Percentiles rank a stretch among this genome's conserved stretches.
These are phyloP conservation scores for Crioceris asparagi DNA, from an alignment of 2,888 invertebrate genomes.

Conservation along the genomic window DNA sequence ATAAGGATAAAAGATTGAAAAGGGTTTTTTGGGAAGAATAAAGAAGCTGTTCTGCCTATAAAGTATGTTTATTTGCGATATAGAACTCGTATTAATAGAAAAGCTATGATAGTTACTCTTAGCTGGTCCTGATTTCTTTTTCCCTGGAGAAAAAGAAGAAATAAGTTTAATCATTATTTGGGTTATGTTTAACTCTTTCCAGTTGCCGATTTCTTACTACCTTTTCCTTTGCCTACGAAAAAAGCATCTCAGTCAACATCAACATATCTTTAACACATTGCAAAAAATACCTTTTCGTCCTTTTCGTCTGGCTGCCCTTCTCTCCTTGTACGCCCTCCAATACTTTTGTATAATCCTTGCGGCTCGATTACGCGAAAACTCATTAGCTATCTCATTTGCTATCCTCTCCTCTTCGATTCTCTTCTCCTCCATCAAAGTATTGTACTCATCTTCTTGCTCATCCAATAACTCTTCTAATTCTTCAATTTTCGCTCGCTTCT, in stretches of 20 bases:
- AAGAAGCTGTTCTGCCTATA: too few relatives aligned
- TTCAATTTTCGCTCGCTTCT: constrained; percentile 39
- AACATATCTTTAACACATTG: too few relatives aligned
- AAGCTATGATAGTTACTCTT: too few relatives aligned
- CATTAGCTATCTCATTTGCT: constrained; percentile 40
- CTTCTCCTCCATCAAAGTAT: constrained; percentile 47
- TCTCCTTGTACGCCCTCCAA: constrained; percentile 27
- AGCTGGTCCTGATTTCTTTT: too few relatives aligned
- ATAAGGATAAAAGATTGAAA: too few relatives aligned
- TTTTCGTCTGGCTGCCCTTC: constrained; percentile 18
- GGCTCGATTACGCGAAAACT: constrained; percentile 22
- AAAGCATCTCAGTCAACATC: too few relatives aligned
- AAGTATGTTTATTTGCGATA: too few relatives aligned
- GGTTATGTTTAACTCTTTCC: neutral
- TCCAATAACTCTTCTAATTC: constrained; percentile 41
- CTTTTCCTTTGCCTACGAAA: constrained; percentile 11
- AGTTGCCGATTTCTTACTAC: constrained; percentile 10
- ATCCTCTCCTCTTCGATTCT: constrained; percentile 47
- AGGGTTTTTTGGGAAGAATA: too few relatives aligned
- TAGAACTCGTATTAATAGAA: too few relatives aligned
- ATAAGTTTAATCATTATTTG: constrained; percentile 3
- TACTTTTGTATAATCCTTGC: constrained; percentile 35
- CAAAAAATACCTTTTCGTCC: constrained; percentile 15
- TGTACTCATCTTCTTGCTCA: constrained; percentile 45
- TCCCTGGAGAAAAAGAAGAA: constrained; percentile 4